Percentiles rank a stretch among this genome's conserved stretches.
Conservation (phyloP, 2,888 invertebrate genomes). For the Macrosoma leucophasiata region DNA sequence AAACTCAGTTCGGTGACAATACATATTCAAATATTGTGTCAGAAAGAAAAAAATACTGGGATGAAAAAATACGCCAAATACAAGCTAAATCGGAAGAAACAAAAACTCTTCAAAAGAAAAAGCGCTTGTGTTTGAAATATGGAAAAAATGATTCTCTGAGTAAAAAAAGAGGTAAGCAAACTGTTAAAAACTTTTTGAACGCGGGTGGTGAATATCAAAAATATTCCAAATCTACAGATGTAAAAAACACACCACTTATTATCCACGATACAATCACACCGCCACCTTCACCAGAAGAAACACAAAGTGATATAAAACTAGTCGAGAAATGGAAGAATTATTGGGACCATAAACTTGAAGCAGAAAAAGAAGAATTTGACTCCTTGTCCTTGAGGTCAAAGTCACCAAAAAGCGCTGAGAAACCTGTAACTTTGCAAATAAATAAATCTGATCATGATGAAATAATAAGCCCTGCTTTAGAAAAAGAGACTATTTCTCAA, state of each 20-base stretch:
- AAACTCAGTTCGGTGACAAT: conserved; percentile 47
- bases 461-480: neutral
- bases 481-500: conserved; percentile 8
- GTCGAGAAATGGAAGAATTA: conserved; percentile 63
- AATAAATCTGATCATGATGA: too few species aligned
- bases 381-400: conserved; percentile 27
- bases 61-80: conserved; percentile 62
- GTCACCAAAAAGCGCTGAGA: conserved; percentile 23
- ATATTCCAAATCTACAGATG: conserved; percentile 24
- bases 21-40: conserved; percentile 52
- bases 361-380: conserved; percentile 35
- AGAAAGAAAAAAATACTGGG: conserved; percentile 70
- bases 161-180: conserved; percentile 61
- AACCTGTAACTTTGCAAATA: neutral
- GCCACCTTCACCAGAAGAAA: conserved; percentile 21
- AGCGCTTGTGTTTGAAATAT: conserved; percentile 44
- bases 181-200: conserved; percentile 52
- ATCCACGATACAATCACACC: conserved; percentile 19
- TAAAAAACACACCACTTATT: conserved; percentile 14
- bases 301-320: conserved; percentile 36
- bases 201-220: conserved; percentile 36
- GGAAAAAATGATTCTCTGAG: conserved; percentile 59
- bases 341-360: conserved; percentile 59
- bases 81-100: conserved; percentile 57
- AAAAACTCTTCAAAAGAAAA: conserved; percentile 45